Evolutionary conservation across 2,113 vertebrate species (phyloP).

Genomic region (Erpornis zantholeuca): DNA sequence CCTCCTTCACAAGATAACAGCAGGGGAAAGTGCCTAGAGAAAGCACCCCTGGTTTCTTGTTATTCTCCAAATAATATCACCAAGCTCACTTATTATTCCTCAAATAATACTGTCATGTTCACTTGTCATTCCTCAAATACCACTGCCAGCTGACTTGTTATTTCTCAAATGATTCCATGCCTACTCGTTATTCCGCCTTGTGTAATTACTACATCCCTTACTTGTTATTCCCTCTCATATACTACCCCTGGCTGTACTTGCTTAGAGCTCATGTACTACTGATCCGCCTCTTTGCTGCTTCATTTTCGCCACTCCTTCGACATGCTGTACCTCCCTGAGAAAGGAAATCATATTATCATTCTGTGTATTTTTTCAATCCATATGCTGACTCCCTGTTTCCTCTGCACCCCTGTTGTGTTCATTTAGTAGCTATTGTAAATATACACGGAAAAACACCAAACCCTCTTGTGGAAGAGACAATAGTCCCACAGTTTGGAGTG

Average conservation of each 20-base stretch:
- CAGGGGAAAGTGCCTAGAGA: not conserved
- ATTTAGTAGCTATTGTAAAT: slow-evolving; percentile 20
- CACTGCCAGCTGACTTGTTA: slow-evolving; percentile 56
- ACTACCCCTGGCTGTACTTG: slow-evolving; percentile 24
- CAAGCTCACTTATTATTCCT: slow-evolving; percentile 59
- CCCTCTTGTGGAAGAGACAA: not conserved
- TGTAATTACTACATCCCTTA: slow-evolving; percentile 66
- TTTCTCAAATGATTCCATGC: slow-evolving; percentile 50
- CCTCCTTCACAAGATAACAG: slow-evolving; percentile 20
- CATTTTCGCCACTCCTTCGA: not conserved
- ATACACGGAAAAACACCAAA: not conserved
- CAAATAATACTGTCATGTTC: slow-evolving; percentile 64
- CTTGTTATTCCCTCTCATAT: slow-evolving; percentile 62
- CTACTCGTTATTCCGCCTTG: slow-evolving; percentile 27
- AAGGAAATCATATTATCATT: not conserved
- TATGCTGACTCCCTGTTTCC: not conserved
- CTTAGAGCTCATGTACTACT: slow-evolving; percentile 20
- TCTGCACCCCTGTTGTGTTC: not conserved
- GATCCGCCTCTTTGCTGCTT: slow-evolving; percentile 10
- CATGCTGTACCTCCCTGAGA: not conserved
- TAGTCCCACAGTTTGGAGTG: not conserved
- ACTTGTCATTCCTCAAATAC: slow-evolving; percentile 57
- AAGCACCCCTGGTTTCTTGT: slow-evolving; percentile 50
- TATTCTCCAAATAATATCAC: slow-evolving; percentile 61
- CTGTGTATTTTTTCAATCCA: not conserved